Evolutionary conservation across 53 echinoderm and acorn worm species (phyloP).

Genomic region (Arbacia lixula): DNA sequence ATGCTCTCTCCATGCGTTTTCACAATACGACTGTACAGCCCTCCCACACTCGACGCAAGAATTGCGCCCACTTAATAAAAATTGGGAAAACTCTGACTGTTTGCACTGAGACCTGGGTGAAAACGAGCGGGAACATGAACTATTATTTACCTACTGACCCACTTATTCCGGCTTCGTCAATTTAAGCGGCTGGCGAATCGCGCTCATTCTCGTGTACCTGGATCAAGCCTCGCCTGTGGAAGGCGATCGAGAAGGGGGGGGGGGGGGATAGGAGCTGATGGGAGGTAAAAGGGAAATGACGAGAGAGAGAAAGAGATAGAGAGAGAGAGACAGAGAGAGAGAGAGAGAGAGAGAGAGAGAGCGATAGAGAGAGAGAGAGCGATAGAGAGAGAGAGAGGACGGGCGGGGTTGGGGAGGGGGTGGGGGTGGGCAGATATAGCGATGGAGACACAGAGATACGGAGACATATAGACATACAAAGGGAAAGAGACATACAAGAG

Average conservation of each 20-base stretch:
- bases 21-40: too few species aligned
- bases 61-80: conserved; percentile 35
- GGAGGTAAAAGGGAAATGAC: not conserved
- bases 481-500: too few species aligned
- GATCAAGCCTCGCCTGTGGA: too few species aligned
- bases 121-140: conserved; percentile 15
- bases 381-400: too few species aligned
- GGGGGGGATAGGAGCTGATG: not conserved
- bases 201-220: too few species aligned
- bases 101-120: not conserved
- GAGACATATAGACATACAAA: too few species aligned
- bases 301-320: not conserved
- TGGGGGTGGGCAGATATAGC: too few species aligned
- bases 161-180: conserved; percentile 14
- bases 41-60: conserved; percentile 9
- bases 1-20: too few species aligned
- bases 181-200: conserved; percentile 23
- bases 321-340: not conserved
- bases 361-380: too few species aligned
- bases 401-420: too few species aligned
- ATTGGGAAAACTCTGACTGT: conserved; percentile 11
- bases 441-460: too few species aligned
- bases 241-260: not conserved
- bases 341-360: not conserved
- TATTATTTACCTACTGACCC: conserved; percentile 42